phyloP scores from a whole-genome alignment of 2,797 vertebrate genomes.

The Varecia variegata region DNA sequence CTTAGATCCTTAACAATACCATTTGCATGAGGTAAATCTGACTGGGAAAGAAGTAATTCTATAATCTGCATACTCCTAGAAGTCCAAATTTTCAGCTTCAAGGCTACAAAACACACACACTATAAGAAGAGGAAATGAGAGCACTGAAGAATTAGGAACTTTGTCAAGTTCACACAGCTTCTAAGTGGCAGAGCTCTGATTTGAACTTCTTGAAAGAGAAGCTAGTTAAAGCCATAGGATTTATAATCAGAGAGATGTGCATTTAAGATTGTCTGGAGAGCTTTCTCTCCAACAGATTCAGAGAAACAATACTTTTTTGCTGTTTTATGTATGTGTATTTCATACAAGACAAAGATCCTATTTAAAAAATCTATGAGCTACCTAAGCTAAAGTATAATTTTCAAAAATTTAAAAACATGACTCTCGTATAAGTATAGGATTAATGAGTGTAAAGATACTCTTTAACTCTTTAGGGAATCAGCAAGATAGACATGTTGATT shows the following conservation, averaged over 20 bases:
- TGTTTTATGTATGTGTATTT: not conserved
- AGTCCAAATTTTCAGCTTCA: not conserved
- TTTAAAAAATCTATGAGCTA: not conserved
- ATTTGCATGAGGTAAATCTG: not conserved
- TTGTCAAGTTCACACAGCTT: not conserved
- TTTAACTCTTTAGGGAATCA: not conserved
- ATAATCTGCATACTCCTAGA: not conserved
- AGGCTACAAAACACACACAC: not conserved
- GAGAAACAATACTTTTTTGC: not conserved
- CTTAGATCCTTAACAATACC: not conserved
- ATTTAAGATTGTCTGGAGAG: not conserved
- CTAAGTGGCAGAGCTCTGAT: not conserved
- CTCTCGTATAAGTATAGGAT: not conserved
- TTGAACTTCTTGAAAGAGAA: slow-evolving; percentile 11
- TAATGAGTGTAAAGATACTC: not conserved
- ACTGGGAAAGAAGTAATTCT: not conserved
- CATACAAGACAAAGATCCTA: not conserved
- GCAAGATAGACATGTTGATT: not conserved
- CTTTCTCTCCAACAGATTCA: not conserved
- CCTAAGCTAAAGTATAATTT: not conserved
- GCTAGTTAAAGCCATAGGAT: not conserved
- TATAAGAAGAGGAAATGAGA: not conserved
- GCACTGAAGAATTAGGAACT: not conserved
- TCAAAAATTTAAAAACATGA: not conserved
- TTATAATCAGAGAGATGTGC: not conserved